Evolutionary conservation across 1,140 invertebrate species (phyloP).

Genomic region (Ceratina australensis): DNA sequence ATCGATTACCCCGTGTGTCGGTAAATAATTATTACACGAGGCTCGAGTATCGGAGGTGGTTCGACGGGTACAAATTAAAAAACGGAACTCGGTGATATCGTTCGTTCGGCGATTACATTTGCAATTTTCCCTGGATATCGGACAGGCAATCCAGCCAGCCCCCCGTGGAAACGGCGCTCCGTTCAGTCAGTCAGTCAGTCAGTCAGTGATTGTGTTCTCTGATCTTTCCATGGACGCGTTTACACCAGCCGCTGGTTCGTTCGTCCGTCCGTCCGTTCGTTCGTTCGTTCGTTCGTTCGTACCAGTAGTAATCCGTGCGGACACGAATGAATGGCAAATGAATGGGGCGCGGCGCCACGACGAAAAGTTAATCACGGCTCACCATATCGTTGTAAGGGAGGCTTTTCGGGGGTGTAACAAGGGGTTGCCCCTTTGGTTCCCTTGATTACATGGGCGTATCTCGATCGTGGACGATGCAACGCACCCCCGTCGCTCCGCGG

Average conservation of each 20-base stretch:
- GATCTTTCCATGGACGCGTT: constrained; percentile 47
- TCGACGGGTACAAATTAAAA: background rate
- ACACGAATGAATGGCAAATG: constrained; percentile 80
- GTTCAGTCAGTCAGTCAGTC: constrained; percentile 56
- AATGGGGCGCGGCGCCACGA: constrained; percentile 76
- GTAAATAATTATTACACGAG: too few relatives aligned
- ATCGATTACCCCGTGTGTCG: background rate
- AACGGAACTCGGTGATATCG: background rate
- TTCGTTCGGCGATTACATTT: constrained; percentile 13
- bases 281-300: background rate
- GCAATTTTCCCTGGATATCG: constrained; percentile 2
- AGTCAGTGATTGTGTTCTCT: constrained; percentile 57
- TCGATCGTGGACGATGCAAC: constrained; percentile 58
- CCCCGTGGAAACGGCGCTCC: constrained; percentile 2
- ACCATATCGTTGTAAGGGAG: constrained; percentile 73
- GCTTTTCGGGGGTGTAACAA: constrained; percentile 70
- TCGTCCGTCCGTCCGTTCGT: background rate
- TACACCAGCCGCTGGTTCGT: constrained; percentile 36
- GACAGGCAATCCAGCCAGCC: constrained; percentile 5
- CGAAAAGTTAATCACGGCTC: constrained; percentile 81
- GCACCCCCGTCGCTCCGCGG: constrained; percentile 43
- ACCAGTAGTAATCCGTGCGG: constrained; percentile 73
- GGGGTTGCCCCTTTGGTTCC: constrained; percentile 68
- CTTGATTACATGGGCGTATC: constrained; percentile 79
- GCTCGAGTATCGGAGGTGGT: too few relatives aligned